phyloP scores from a whole-genome alignment of 2,113 vertebrate species.

The Rousettus leschenaultii region DNA sequence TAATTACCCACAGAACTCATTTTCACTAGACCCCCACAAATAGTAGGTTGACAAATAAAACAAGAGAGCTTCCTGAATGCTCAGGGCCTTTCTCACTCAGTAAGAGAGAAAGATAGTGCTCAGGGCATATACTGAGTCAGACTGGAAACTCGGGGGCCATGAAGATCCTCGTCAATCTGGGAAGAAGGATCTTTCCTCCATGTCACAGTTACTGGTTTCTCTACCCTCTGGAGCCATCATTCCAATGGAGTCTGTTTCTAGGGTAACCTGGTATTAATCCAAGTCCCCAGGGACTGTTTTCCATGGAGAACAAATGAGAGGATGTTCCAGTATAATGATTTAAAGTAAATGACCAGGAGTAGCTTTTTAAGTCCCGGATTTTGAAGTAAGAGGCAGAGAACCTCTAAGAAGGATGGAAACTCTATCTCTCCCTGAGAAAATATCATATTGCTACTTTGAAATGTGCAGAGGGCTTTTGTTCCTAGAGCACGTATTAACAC shows the following conservation, averaged over 20 bases:
- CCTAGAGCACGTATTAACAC: neutral
- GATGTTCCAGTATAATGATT: neutral
- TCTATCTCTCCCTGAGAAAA: neutral
- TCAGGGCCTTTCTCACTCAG: neutral
- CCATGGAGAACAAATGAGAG: neutral
- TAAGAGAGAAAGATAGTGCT: neutral
- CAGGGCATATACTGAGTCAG: neutral
- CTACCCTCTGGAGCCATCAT: neutral
- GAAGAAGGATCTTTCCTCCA: neutral
- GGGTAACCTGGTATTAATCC: neutral
- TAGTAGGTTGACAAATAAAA: neutral
- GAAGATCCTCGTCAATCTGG: neutral
- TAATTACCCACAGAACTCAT: neutral
- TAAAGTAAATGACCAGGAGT: neutral
- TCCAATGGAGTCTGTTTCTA: neutral
- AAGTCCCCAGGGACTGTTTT: neutral
- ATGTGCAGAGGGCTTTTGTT: neutral
- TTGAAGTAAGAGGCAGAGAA: slow-evolving; percentile 12
- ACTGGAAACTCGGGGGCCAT: neutral
- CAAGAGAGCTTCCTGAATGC: neutral
- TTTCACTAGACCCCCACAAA: neutral
- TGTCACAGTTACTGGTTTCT: neutral
- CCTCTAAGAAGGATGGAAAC: neutral
- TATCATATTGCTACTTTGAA: neutral
- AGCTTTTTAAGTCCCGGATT: neutral